Evolutionary conservation across 2,113 vertebrate species (phyloP).

Genomic region (Saccopteryx leptura): DNA sequence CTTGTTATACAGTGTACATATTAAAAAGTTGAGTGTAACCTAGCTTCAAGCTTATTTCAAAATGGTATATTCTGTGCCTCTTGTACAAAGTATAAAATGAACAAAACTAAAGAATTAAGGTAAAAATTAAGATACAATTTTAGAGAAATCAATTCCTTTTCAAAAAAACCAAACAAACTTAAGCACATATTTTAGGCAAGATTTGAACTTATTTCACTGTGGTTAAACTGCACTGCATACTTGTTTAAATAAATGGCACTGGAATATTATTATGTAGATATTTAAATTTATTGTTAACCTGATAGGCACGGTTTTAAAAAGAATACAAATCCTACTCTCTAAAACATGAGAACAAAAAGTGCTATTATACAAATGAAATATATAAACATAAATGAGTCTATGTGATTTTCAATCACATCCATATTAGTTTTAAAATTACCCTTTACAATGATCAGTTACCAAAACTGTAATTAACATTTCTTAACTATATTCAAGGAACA

Average conservation of each 20-base stretch:
- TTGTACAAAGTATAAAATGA: neutral
- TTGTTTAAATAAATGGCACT: slow-evolving; percentile 60
- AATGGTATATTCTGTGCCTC: neutral
- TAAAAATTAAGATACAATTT: neutral
- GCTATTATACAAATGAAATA: neutral
- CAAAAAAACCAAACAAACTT: slow-evolving; percentile 39
- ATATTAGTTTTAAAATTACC: neutral
- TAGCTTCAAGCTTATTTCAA: slow-evolving; percentile 37
- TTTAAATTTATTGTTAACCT: slow-evolving; percentile 64
- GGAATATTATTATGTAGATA: neutral
- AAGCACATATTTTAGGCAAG: neutral
- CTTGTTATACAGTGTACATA: no score
- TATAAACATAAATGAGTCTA: neutral
- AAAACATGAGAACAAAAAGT: neutral
- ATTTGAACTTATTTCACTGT: slow-evolving; percentile 32
- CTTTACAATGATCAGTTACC: neutral
- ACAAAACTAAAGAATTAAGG: neutral
- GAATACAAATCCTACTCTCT: slow-evolving; percentile 50
- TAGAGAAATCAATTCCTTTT: neutral
- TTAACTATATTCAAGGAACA: slow-evolving; percentile 14
- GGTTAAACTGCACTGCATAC: neutral
- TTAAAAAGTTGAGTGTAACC: neutral
- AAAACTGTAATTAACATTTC: slow-evolving; percentile 16
- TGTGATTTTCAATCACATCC: slow-evolving; percentile 10
- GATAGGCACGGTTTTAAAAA: slow-evolving; percentile 42